Base-by-base conservation (phyloP, 2,797 vertebrate species). In the Apodemus agrarius region DNA sequence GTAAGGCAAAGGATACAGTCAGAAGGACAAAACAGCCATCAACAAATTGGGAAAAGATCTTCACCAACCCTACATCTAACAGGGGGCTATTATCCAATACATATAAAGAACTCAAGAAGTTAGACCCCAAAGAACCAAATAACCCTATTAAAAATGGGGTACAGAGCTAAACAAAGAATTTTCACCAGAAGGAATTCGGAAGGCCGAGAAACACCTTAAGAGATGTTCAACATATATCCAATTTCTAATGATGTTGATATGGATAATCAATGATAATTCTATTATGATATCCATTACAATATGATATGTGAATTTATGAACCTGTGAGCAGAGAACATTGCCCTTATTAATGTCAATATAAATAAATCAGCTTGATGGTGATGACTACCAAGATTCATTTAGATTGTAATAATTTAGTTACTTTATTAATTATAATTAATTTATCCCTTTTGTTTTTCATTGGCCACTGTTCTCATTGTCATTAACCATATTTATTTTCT, bases 171-270 rank as follows among this genome's bases (percentile, higher is more conserved):
- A n/a, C n/a, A n/a, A n/a, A n/a, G n/a, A n/a, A n/a, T n/a, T n/a
- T n/a, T n/a, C n/a, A n/a, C n/a, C n/a, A n/a, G n/a, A n/a, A n/a
- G n/a, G n/a, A n/a, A n/a, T n/a, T n/a, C n/a, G n/a, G n/a, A n/a
- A n/a, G n/a, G n/a, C n/a, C n/a, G n/a, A n/a, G n/a, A n/a, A n/a
- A n/a, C n/a, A n/a, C n/a, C n/a, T n/a, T n/a, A n/a, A n/a, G n/a
- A n/a, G n/a, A n/a, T n/a, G n/a, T n/a, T n/a, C n/a, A 96, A 88
- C 8, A 82, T 59, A 80, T 82, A 72, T 14, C 87, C 19, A 96
- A 52, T 10, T 86, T 88, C 89, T 95, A 4, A 34, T 69, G 67
- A 34, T 46, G 61, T 74, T 76, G 8, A 90, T 90, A 65, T 95
- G 0, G n/a, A n/a, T 24, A 61, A 87, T 57, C 84, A 57, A 79